Percentiles rank a stretch among this genome's conserved stretches.
Evolutionary conservation across 2,113 vertebrate genomes (phyloP).

Genomic region (Scomber colias): DNA sequence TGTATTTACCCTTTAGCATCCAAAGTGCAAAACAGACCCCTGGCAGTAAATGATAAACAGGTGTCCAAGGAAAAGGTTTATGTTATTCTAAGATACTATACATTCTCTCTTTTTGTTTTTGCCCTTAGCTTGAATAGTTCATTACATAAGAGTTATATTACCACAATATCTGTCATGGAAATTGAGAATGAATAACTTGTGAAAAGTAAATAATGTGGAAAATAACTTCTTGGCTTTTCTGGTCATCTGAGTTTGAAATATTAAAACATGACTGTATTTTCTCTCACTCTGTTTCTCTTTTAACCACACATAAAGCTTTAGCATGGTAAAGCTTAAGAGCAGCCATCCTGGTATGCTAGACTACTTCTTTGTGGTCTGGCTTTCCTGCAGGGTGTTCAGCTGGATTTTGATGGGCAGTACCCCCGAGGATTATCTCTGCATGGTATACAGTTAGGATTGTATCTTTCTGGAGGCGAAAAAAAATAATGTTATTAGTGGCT

Average conservation of each 20-base stretch:
- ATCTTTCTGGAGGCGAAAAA: slow-evolving; percentile 16
- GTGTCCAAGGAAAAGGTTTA: slow-evolving; percentile 17
- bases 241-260: not conserved
- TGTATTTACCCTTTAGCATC: slow-evolving; percentile 44
- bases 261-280: not conserved
- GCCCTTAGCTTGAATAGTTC: not conserved
- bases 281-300: too few species aligned
- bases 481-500: slow-evolving; percentile 40
- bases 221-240: not conserved
- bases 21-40: slow-evolving; percentile 21
- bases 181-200: slow-evolving; percentile 25
- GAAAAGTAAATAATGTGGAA: slow-evolving; percentile 5
- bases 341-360: slow-evolving; percentile 6
- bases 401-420: slow-evolving; percentile 28
- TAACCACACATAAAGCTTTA: not conserved
- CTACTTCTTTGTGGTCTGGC: slow-evolving; percentile 1
- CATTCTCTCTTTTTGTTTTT: slow-evolving; percentile 10
- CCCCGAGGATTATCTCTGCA: slow-evolving; percentile 44
- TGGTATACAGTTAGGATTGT: slow-evolving; percentile 14
- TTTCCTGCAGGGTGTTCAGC: slow-evolving; percentile 1
- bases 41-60: slow-evolving; percentile 40
- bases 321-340: slow-evolving; percentile 9
- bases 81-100: slow-evolving; percentile 3
- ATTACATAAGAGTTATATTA: slow-evolving; percentile 6
- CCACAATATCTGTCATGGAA: slow-evolving; percentile 12